Percentiles rank a stretch among this genome's conserved stretches.
Evolutionary conservation across 30 jellyfish, hydroid and myxozoan species (phyloP).

Genomic region (Euphysa ruthae): DNA sequence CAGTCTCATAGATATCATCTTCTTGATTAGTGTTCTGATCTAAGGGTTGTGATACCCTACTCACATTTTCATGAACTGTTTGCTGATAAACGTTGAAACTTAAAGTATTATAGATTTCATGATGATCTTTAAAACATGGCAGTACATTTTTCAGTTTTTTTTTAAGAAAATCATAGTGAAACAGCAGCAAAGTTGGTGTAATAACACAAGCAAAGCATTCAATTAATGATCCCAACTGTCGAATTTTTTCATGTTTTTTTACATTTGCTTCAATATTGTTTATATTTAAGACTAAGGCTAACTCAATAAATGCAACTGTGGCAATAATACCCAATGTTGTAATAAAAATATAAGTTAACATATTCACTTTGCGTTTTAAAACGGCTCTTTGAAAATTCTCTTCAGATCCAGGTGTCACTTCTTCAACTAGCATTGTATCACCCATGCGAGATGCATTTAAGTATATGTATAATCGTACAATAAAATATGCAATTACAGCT

Average conservation of each 20-base stretch:
- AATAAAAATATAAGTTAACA: not conserved
- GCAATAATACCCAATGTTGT: not conserved
- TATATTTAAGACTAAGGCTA: not conserved
- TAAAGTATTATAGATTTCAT: not conserved
- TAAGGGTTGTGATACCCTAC: not conserved
- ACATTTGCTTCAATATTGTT: not conserved
- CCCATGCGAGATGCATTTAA: not conserved
- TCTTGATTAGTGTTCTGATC: not conserved
- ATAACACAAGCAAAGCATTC: not conserved
- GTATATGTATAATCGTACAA: not conserved
- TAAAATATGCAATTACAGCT: not conserved
- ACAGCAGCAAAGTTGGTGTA: not conserved
- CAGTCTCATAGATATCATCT: conserved; percentile 1
- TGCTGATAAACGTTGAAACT: conserved; percentile 15
- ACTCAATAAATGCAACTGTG: not conserved
- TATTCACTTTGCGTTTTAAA: conserved; percentile 1
- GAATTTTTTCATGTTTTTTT: not conserved
- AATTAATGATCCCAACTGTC: not conserved
- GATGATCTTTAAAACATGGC: not conserved
- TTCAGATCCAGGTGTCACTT: conserved; percentile 5
- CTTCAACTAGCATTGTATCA: not conserved
- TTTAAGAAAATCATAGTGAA: not conserved
- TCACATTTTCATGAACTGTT: not conserved
- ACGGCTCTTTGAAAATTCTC: conserved; percentile 18
- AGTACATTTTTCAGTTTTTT: not conserved